These are phyloP conservation scores for Percina caprodes DNA, from an alignment of 2,113 vertebrate genomes.

Conservation along the genomic window DNA sequence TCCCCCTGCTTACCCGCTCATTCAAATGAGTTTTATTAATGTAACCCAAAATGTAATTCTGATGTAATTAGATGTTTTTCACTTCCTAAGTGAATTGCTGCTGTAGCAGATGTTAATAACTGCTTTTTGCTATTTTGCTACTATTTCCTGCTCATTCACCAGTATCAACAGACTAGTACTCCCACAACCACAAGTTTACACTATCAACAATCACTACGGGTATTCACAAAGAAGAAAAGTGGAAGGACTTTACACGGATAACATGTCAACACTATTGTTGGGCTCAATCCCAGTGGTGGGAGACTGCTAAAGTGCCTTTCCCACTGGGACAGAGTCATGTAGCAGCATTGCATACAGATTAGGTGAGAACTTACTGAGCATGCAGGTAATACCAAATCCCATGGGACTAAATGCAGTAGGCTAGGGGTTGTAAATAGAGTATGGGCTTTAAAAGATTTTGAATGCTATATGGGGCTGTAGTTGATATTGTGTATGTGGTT, in stretches of 20 bases:
- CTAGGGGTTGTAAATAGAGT: not conserved
- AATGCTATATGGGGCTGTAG: not conserved
- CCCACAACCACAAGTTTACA: not conserved
- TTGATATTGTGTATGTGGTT: slow-evolving; percentile 15
- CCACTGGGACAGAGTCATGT: slow-evolving; percentile 5
- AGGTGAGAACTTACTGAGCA: slow-evolving; percentile 5
- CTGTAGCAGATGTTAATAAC: not conserved
- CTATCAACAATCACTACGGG: not conserved
- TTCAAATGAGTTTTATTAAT: slow-evolving; percentile 15
- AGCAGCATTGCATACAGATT: slow-evolving; percentile 25
- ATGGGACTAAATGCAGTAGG: not conserved
- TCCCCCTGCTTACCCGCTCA: slow-evolving; percentile 9
- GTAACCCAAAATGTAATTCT: slow-evolving; percentile 16
- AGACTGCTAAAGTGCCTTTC: slow-evolving; percentile 11
- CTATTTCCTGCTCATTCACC: not conserved
- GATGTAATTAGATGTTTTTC: slow-evolving; percentile 12
- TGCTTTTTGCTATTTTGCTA: not conserved
- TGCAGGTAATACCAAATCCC: slow-evolving; percentile 14
- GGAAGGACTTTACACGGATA: slow-evolving; percentile 23
- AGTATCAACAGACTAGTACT: not conserved
- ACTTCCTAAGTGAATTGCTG: not conserved
- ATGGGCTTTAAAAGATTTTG: not conserved
- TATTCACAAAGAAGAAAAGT: slow-evolving; percentile 21
- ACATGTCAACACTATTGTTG: slow-evolving; percentile 35
- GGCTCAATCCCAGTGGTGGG: slow-evolving; percentile 12